phyloP scores from a whole-genome alignment of 2,888 invertebrate species.

The Brachyptera risi region DNA sequence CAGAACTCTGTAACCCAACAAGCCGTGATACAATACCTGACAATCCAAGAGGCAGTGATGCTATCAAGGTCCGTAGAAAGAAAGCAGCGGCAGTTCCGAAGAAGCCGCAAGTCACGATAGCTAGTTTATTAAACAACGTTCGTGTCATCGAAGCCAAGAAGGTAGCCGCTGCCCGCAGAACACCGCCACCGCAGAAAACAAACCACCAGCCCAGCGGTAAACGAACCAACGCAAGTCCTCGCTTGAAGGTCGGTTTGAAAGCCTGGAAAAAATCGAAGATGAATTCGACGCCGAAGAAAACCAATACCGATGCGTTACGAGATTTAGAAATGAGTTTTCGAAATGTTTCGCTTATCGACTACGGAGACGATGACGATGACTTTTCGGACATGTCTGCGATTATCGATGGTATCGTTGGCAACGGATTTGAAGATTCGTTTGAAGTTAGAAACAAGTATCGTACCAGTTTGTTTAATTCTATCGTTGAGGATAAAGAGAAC shows the following conservation, averaged over 20 bases:
- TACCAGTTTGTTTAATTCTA: no score
- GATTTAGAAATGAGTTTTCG: background rate
- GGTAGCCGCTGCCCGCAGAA: background rate
- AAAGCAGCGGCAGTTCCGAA: no score
- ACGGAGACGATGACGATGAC: slow-evolving; percentile 4
- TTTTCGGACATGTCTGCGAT: slow-evolving; percentile 5
- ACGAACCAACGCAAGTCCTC: background rate
- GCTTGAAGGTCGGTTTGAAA: slow-evolving; percentile 8
- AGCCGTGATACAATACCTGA: background rate
- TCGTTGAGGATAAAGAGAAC: background rate
- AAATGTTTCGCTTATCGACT: background rate
- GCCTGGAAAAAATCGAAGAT: slow-evolving; percentile 7
- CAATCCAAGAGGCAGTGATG: background rate
- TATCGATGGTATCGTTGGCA: background rate
- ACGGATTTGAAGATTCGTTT: background rate
- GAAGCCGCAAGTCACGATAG: slow-evolving; percentile 5
- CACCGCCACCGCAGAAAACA: background rate
- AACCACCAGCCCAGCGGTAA: background rate
- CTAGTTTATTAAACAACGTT: background rate
- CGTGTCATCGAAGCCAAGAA: background rate
- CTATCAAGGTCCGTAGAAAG: background rate
- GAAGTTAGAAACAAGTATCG: no score
- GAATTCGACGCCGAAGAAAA: slow-evolving; percentile 2
- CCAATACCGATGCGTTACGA: background rate
- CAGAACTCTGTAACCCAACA: no score